A percentile compares a stretch with the other conserved stretches of the same genome.
Evolutionary conservation across 37 sponge, comb jelly and placozoan species (phyloP).

Genomic region (Spongilla lacustris): DNA sequence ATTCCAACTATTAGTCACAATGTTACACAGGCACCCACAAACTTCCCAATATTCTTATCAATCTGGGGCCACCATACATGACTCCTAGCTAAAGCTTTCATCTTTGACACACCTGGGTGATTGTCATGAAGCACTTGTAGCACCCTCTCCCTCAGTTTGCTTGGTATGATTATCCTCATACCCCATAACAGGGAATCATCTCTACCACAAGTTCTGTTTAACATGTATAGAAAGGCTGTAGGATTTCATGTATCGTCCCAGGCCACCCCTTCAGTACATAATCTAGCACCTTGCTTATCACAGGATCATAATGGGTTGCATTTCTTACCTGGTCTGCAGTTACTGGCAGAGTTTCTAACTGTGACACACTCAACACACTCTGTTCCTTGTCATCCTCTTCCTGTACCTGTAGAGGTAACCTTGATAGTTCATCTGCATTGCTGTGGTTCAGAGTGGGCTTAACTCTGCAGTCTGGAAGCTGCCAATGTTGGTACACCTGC

Average conservation of each 20-base stretch:
- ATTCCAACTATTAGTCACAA: too few relatives aligned
- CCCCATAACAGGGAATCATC: slow-evolving; percentile 39
- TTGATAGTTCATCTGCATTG: slow-evolving; percentile 67
- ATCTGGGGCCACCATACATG: too few relatives aligned
- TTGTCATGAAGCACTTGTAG: too few relatives aligned
- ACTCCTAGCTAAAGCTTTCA: too few relatives aligned
- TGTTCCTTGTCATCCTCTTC: slow-evolving; percentile 7
- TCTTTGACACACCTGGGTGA: too few relatives aligned
- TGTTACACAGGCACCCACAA: too few relatives aligned
- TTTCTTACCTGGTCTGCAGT: neutral
- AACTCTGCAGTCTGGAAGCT: slow-evolving; percentile 45
- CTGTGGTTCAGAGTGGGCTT: slow-evolving; percentile 42
- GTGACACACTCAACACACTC: slow-evolving; percentile 28
- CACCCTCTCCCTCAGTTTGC: too few relatives aligned
- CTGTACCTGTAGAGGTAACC: slow-evolving; percentile 28
- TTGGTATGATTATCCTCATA: too few relatives aligned
- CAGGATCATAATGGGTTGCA: slow-evolving; percentile 36
- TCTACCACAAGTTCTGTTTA: slow-evolving; percentile 29
- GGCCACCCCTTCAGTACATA: slow-evolving; percentile 46
- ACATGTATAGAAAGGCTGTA: neutral
- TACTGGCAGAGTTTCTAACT: slow-evolving; percentile 17
- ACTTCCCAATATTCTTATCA: too few relatives aligned
- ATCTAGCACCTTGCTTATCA: slow-evolving; percentile 44
- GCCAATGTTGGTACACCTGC: slow-evolving; percentile 42
- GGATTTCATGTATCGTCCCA: neutral